phyloP scores from a whole-genome alignment of 1,140 invertebrate genomes.

The Phortica variegata region DNA sequence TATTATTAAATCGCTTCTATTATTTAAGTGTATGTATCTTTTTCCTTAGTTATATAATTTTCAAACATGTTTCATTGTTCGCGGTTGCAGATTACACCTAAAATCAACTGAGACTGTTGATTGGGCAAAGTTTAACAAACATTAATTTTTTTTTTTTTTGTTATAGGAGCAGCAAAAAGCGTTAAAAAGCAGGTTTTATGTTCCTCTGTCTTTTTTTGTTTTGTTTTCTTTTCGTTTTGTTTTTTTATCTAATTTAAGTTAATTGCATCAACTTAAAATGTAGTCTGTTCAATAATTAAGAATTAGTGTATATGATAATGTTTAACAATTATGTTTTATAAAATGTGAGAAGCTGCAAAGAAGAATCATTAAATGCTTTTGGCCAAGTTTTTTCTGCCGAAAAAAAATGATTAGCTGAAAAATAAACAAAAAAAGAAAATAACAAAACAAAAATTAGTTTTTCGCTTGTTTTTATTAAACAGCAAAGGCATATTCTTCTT shows the following conservation, averaged over 20 bases:
- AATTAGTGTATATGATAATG: too few species aligned
- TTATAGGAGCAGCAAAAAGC: slow-evolving; percentile 17
- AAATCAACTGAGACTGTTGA: too few species aligned
- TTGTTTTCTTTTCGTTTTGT: slow-evolving; percentile 11
- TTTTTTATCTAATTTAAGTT: slow-evolving; percentile 34
- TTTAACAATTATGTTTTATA: too few species aligned
- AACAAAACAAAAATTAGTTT: too few species aligned
- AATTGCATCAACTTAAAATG: slow-evolving; percentile 45
- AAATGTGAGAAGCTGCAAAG: too few species aligned
- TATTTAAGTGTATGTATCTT: slow-evolving; percentile 18
- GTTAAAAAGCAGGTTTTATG: slow-evolving; percentile 20
- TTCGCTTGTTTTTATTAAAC: too few species aligned
- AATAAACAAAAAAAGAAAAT: too few species aligned
- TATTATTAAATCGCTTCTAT: slow-evolving; percentile 43
- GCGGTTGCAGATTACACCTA: slow-evolving; percentile 30
- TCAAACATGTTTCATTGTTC: slow-evolving; percentile 44
- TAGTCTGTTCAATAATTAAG: slow-evolving; percentile 33
- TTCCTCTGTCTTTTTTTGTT: too few species aligned
- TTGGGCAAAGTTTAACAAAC: slow-evolving; percentile 30
- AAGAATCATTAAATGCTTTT: too few species aligned
- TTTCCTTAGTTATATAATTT: slow-evolving; percentile 19
- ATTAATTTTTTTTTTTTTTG: slow-evolving; percentile 18
- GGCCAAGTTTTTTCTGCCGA: too few species aligned
- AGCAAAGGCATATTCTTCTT: too few species aligned
- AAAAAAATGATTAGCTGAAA: too few species aligned